Percentiles rank a stretch among this genome's conserved stretches.
Evolutionary conservation across 1,140 invertebrate genomes (phyloP).

Genomic region (Varroa destructor): DNA sequence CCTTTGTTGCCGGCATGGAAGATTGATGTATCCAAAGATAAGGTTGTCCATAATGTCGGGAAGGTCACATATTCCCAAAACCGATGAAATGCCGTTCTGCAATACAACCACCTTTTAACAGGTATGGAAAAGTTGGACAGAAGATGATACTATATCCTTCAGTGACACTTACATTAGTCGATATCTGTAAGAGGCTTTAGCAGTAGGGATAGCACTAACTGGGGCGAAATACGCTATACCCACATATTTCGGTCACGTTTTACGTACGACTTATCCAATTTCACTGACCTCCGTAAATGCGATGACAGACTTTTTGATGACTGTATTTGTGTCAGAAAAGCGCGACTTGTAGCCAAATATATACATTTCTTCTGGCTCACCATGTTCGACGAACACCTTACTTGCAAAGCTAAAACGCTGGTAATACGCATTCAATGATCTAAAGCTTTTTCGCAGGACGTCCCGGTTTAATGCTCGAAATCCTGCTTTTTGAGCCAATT

Average conservation of each 20-base stretch:
- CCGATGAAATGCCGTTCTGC: conserved; percentile 18
- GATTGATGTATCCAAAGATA: conserved; percentile 8
- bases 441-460: background rate
- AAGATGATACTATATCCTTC: no score
- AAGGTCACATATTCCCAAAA: conserved; percentile 4
- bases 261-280: no score
- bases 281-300: conserved; percentile 11
- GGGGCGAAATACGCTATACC: no score
- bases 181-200: no score
- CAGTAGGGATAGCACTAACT: no score
- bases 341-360: conserved; percentile 8
- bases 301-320: conserved; percentile 1
- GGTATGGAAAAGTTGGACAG: background rate
- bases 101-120: background rate
- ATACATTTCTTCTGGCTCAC: background rate
- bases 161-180: no score
- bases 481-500: background rate
- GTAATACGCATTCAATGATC: background rate
- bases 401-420: conserved; percentile 3
- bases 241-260: no score
- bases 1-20: conserved; percentile 9
- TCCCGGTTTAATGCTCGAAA: background rate
- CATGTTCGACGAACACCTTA: conserved; percentile 12
- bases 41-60: background rate
- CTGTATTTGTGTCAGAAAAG: background rate